Base-by-base conservation (phyloP, 2,888 invertebrate species). In the Rhynchonema sp. region DNA sequence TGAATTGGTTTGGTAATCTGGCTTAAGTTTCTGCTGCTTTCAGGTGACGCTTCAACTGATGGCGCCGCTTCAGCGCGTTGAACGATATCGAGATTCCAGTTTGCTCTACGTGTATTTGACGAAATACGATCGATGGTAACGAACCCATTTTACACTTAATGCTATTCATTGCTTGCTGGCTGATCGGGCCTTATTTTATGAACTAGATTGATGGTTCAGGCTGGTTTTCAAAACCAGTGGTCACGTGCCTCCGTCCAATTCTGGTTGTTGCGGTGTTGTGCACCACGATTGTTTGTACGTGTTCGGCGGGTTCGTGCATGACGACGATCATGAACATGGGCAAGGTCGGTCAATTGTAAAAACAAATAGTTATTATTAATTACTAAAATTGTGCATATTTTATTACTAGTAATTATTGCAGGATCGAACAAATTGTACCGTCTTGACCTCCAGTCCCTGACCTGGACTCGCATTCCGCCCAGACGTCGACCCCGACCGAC, bases 1-100 rank as follows among this genome's bases (percentile, higher is more conserved):
- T n/a, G n/a, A n/a, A n/a, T n/a, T n/a, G n/a, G n/a, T n/a, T n/a
- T n/a, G n/a, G n/a, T n/a, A n/a, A n/a, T n/a, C n/a, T n/a, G n/a
- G n/a, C n/a, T n/a, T n/a, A n/a, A n/a, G n/a, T n/a, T n/a, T 78
- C 79, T 58, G 60, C 65, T 60, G 60, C 20, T 55, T 25, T 23
- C 23, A 49, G 49, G 55, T 25, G 20, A 27, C 23, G 3, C 23
- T 25, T 20, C 2, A 29, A 25, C 30, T 6, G 3, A 55, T 27
- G 23, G 29, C 28, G 29, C 55, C 55, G 13, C n/a, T 27, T 6
- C 29, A 27, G 17, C 28, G 55, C 6, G 29, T 55, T 20, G 28
- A 29, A 25, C 55, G 30, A 25, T 27, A 55, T 25, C 30, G 55
- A 27, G 20, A 9, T 9, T 20, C 30, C 9, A 6, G 13, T 26